Evolutionary conservation across 1,140 invertebrate species (phyloP), one percentile per base, ranked within the genome.

Genomic region (Panagrolaimus sp.): DNA sequence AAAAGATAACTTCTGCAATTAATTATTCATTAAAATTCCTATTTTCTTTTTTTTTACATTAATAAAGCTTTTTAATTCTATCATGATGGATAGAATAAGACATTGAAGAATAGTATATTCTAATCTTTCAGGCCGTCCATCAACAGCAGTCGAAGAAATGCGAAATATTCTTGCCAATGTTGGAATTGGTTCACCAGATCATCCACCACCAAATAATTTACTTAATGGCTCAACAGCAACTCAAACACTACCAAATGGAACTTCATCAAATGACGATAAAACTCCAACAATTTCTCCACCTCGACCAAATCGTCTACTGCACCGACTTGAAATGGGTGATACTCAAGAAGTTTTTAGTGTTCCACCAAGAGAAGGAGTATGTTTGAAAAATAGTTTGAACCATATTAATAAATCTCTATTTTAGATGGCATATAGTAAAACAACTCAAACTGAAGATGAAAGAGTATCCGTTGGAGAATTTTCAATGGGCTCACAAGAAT

Each of bases 391-490:
- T 15, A 24, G 9, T 64, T 58, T 1, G 17, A 58, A 14, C 1
- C 0, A 2, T 26, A 58, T 28, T 62, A 62, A 5, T 7, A 68
- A 43, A 4, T 63, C 2, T 1, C 5, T 14, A 1, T 15, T 68
- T 1, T 17, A 68, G 67, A 62, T 62, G 43, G 21, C 17, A n/a
- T 70, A 70, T n/a, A 21, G 17, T 9, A 70, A 70, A 70, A 52
- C 28, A 15, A 70, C 68, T 45, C 68, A 70, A 70, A 70, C 68
- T n/a, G 58, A 68, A 9, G 68, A 70, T 17, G 43, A 38, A 24
- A 38, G 58, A 32, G 26, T 21, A 17, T 52, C 68, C 28, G 24
- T 70, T 10, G 68, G 58, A 6, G 63, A 48, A 10, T 70, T 70
- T 17, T 68, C 65, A 21, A 70, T 44, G 58, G 68, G 68, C 1